Base-by-base conservation (phyloP, 2,113 vertebrate genomes). In the Pelusios castaneus region DNA sequence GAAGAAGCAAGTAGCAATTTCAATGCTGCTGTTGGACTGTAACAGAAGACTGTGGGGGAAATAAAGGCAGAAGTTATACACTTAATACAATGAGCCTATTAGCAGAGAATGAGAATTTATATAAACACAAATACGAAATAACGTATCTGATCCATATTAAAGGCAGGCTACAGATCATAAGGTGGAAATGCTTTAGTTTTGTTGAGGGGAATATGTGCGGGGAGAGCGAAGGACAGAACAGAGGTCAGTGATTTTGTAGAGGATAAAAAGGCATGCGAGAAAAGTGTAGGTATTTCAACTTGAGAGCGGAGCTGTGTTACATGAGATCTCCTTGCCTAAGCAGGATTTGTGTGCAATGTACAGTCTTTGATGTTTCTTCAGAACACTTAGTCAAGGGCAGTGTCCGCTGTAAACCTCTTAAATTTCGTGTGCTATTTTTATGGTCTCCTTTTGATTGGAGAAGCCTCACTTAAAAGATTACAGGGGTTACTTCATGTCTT, bases 401-500 rank as follows among this genome's bases (percentile, higher is more conserved):
- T 91, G 92, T 77, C 75, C 85, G 83, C 89, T 11, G 2, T 95
- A 96, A 95, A 96, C 81, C 79, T 97, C 89, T 95, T 95, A 93
- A 89, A 94, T 91, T 92, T 95, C 49, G 56, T 95, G 86, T 76
- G 88, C 94, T 95, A 90, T 96, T 96, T 97, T 96, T 96, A 91
- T 79, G 51, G 79, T 78, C 47, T 93, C 93, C 92, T 87, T 94
- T 89, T 85, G 87, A 95, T 90, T 85, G 85, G 78, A 94, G 93
- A 94, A 96, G 89, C 85, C 91, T 96, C 92, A 92, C 85, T 96
- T 96, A 89, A 92, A 91, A 95, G 97, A 93, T 97, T 88, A 85
- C 84, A 86, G 92, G 80, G 95, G 90, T 97, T 83, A 95, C 95
- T 95, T 97, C 95, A 96, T 96, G 97, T 95, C 96, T 97, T 95